Base-by-base conservation (phyloP, 2,888 invertebrate species). In the Dasypolia templi region DNA sequence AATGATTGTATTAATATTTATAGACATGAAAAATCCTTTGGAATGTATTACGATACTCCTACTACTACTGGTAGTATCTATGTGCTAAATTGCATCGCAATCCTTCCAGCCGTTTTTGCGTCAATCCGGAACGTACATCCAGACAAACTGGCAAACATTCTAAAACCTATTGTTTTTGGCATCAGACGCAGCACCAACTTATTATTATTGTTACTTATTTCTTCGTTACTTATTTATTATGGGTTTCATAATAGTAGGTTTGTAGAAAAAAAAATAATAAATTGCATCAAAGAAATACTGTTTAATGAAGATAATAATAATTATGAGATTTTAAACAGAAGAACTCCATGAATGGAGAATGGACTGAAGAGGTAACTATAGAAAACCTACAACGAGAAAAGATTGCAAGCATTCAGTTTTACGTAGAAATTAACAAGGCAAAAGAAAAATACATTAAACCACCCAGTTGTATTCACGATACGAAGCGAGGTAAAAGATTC, bases 1-100 rank as follows among this genome's bases (percentile, higher is more conserved):
- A 89, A 89, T 90, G 84, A 92, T 91, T 91, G 39, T 39, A 39
- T n/a, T 91, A 89, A n/a, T 53, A 42, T 90, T 88, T 88, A 87
- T 88, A 87, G 76, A 76, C 71, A 78, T 26, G 1, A n/a, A 19
- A 35, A 55, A 22, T 62, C 0, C 61, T 32, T 62, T 49, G 9
- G 5, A 46, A 46, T 77, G 5, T 62, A 22, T 12, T n/a, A 46
- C 3, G 51, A 32, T 55, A 35, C 17, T n/a, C n/a, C n/a, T n/a
- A n/a, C n/a, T n/a, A n/a, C n/a, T n/a, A n/a, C n/a, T n/a, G n/a
- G n/a, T n/a, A n/a, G n/a, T n/a, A n/a, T n/a, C 53, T 12, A 14
- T 19, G 46, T 26, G 26, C 26, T 5, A n/a, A 26, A 53, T 26
- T 53, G 26, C 53, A 26, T 26, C 26, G 14, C 14, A 26, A 14